phyloP scores from a whole-genome alignment of 2,113 vertebrate genomes.

The Hippocampus mohnikei region DNA sequence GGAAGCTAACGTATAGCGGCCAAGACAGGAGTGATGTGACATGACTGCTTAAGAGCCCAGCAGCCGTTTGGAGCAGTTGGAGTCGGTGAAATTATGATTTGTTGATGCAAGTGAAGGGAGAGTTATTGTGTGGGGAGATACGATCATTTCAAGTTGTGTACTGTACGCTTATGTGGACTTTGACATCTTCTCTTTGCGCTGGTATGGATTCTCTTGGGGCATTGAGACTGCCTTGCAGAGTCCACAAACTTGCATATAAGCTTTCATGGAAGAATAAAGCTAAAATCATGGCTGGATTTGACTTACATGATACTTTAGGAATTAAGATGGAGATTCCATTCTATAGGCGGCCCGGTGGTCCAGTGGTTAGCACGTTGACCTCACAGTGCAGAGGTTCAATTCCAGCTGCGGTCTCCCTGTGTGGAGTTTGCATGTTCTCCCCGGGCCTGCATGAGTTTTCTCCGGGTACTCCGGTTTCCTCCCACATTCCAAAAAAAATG shows the following conservation, averaged over 20 bases:
- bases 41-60: background rate
- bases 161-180: background rate
- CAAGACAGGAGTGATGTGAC: background rate
- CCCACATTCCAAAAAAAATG: too few species aligned
- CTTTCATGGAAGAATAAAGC: background rate
- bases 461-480: too few species aligned
- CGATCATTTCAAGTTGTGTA: background rate
- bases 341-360: too few species aligned
- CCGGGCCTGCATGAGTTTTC: too few species aligned
- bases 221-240: background rate
- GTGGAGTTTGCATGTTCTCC: too few species aligned
- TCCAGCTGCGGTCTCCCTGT: too few species aligned
- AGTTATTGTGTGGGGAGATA: constrained; percentile 1
- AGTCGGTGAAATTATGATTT: background rate
- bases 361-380: too few species aligned
- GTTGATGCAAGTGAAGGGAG: background rate
- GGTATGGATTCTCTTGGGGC: background rate
- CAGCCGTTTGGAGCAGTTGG: background rate
- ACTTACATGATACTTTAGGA: too few species aligned
- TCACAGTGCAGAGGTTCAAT: too few species aligned
- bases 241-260: background rate
- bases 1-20: background rate
- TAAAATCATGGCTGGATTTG: background rate
- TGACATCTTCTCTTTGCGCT: background rate
- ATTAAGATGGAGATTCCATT: too few species aligned